These are phyloP conservation scores for Hippolais icterina DNA, from an alignment of 2,113 vertebrate species.

Conservation along the genomic window DNA sequence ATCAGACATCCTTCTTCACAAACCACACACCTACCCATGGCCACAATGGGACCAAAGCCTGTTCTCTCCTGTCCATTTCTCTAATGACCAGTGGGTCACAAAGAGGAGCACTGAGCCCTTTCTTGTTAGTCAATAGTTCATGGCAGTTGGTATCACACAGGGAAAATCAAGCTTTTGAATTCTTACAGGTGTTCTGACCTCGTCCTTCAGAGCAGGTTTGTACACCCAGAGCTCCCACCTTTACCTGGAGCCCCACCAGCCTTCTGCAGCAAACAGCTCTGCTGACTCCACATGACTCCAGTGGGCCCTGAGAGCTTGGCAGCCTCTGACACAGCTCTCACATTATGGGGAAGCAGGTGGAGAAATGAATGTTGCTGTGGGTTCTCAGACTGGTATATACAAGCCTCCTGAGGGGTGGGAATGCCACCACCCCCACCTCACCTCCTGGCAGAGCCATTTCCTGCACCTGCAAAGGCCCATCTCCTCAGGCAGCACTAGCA, in stretches of 20 bases:
- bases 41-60: accelerated
- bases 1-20: accelerated
- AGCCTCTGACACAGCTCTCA: background rate
- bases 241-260: background rate
- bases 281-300: background rate
- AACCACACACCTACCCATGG: background rate
- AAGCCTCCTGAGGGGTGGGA: background rate
- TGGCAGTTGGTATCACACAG: background rate
- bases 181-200: background rate
- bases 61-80: background rate
- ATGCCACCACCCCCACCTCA: background rate
- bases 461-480: slow-evolving; percentile 23
- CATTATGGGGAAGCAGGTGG: background rate
- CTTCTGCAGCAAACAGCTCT: background rate
- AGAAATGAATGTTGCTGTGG: background rate
- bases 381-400: accelerated
- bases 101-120: background rate
- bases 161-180: background rate
- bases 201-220: background rate
- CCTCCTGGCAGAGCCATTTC: background rate
- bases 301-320: background rate
- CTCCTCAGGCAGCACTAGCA: background rate
- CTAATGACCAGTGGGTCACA: background rate
- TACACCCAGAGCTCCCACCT: background rate
- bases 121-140: background rate